phyloP scores from a whole-genome alignment of 1,140 invertebrate genomes.

The Phocides pigmalion region DNA sequence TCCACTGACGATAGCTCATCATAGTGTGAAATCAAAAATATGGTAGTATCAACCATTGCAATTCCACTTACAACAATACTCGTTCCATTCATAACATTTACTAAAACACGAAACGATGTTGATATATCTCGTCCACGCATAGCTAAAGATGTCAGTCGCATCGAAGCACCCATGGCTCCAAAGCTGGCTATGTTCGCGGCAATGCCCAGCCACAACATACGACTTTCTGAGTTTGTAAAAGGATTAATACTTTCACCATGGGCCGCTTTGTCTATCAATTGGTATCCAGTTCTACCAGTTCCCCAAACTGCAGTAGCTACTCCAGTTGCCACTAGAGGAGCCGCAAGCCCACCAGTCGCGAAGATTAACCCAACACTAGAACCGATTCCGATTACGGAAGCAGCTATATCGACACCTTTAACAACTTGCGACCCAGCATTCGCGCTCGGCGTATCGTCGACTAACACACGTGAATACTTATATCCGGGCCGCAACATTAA shows the following conservation, averaged over 20 bases:
- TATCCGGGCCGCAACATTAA: conserved; percentile 27
- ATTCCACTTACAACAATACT: conserved; percentile 39
- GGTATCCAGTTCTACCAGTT: conserved; percentile 39
- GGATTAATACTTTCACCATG: conserved; percentile 50
- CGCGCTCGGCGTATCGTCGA: conserved; percentile 33
- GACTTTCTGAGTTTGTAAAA: conserved; percentile 42
- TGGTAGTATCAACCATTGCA: conserved; percentile 42
- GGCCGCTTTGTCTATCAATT: conserved; percentile 40
- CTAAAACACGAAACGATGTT: conserved; percentile 38
- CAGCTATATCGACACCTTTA: conserved; percentile 36
- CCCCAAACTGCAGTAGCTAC: conserved; percentile 40
- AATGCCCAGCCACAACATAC: conserved; percentile 52
- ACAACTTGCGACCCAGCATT: conserved; percentile 29
- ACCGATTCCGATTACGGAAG: conserved; percentile 38
- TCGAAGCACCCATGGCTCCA: conserved; percentile 49
- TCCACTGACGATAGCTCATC: conserved; percentile 39
- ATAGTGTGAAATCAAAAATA: conserved; percentile 39
- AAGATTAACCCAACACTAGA: conserved; percentile 43
- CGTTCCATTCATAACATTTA: conserved; percentile 45
- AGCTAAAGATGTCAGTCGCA: conserved; percentile 45
- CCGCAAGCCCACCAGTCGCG: conserved; percentile 39
- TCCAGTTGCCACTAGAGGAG: conserved; percentile 40
- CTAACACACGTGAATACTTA: conserved; percentile 34
- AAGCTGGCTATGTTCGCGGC: conserved; percentile 49
- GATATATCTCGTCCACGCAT: conserved; percentile 45